phyloP scores from a whole-genome alignment of 2,797 vertebrate genomes.

The Acridotheres tristis region DNA sequence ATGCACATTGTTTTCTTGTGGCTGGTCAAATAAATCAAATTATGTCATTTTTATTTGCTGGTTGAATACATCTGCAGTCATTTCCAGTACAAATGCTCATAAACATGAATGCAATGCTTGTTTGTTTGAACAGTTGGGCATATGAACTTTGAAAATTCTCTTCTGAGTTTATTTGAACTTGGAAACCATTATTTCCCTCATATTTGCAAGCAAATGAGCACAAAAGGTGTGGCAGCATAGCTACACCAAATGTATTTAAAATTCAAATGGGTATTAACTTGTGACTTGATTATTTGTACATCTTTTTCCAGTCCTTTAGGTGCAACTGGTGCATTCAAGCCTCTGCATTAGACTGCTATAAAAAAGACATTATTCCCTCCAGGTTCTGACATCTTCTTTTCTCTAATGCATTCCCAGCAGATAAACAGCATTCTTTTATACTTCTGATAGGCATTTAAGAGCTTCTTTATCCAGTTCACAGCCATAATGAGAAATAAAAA shows the following conservation, averaged over 20 bases:
- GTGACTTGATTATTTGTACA: background rate
- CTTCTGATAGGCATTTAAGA: background rate
- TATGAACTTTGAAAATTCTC: background rate
- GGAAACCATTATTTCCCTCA: background rate
- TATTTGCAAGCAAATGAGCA: background rate
- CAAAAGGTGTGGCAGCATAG: background rate
- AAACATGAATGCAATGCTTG: background rate
- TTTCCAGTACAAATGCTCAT: background rate
- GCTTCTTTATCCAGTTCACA: background rate
- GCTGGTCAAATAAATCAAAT: constrained; percentile 22
- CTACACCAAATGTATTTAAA: background rate
- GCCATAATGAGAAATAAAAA: constrained; percentile 29
- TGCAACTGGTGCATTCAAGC: background rate
- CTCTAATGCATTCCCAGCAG: background rate
- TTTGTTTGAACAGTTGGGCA: background rate
- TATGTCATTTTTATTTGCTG: constrained; percentile 12
- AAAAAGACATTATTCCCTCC: background rate
- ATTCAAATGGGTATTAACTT: background rate
- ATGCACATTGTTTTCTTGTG: constrained; percentile 10
- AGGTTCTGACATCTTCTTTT: background rate
- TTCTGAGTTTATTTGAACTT: background rate
- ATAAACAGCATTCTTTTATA: background rate
- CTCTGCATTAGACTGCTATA: background rate
- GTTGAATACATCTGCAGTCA: constrained; percentile 8
- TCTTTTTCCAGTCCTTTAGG: background rate